These are phyloP conservation scores for Ceratosolen fusciceps DNA, from an alignment of 1,140 invertebrate genomes.

Conservation along the genomic window DNA sequence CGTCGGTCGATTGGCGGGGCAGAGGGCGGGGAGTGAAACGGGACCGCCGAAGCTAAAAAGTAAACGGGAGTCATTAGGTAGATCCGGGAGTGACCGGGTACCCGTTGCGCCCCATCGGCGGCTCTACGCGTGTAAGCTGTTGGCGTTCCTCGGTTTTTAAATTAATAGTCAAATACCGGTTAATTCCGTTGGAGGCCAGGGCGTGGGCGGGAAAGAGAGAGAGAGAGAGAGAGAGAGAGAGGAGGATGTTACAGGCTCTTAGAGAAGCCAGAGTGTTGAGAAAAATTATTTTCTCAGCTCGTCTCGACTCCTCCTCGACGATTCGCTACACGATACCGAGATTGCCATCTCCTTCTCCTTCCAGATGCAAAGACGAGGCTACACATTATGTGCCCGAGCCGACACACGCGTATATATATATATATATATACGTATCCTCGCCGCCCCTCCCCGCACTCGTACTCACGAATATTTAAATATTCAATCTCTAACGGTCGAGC, in stretches of 20 bases:
- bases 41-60: neutral
- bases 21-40: neutral
- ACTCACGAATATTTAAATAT: neutral
- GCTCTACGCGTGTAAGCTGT: neutral
- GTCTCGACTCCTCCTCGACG: neutral
- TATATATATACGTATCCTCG: too few relatives aligned
- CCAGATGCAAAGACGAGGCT: neutral
- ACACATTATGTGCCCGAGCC: neutral
- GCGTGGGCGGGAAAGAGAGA: too few relatives aligned
- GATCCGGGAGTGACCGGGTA: conserved; percentile 11
- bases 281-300: neutral
- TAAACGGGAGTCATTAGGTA: conserved; percentile 3
- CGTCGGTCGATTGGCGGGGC: neutral
- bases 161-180: neutral
- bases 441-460: too few relatives aligned
- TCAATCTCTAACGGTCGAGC: neutral
- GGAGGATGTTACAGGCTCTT: neutral
- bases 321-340: neutral
- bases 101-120: neutral
- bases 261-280: neutral
- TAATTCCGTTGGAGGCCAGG: too few relatives aligned
- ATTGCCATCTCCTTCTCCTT: neutral
- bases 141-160: neutral
- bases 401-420: too few relatives aligned
- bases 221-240: too few relatives aligned